Conservation (phyloP, 2,113 vertebrate genomes). For the Hystrix brachyura region DNA sequence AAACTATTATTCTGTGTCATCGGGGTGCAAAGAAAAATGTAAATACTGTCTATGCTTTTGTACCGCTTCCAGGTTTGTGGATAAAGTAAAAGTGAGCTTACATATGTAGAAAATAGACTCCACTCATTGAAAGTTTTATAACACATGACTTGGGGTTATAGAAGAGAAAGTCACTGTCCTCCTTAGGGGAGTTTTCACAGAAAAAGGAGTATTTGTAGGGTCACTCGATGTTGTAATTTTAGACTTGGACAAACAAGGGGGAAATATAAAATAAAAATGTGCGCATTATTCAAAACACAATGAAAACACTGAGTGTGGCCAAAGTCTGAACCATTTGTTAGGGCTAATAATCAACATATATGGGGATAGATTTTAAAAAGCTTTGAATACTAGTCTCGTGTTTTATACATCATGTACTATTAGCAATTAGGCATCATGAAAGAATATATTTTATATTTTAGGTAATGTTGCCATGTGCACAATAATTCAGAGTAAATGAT, state of each 20-base stretch:
- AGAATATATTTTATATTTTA: neutral
- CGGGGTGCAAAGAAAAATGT: neutral
- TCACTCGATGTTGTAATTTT: neutral
- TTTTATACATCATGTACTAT: neutral
- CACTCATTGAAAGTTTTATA: neutral
- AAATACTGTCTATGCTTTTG: neutral
- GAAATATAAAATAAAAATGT: neutral
- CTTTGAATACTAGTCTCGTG: neutral
- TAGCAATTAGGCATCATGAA: neutral
- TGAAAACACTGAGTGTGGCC: neutral
- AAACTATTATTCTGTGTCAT: neutral
- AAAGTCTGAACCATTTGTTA: neutral
- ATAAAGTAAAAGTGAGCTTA: neutral
- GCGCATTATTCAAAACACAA: neutral
- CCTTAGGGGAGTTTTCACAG: neutral
- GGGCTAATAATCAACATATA: neutral
- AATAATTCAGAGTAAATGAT: constrained; percentile 87
- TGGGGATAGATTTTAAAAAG: neutral
- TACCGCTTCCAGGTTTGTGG: neutral
- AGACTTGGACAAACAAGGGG: neutral
- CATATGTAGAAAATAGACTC: neutral
- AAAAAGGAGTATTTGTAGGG: neutral
- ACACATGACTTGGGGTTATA: neutral
- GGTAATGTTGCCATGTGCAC: constrained; percentile 35
- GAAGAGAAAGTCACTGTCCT: neutral